Evolutionary conservation across 2,888 invertebrate genomes (phyloP).

Genomic region (Trisateles emortualis): DNA sequence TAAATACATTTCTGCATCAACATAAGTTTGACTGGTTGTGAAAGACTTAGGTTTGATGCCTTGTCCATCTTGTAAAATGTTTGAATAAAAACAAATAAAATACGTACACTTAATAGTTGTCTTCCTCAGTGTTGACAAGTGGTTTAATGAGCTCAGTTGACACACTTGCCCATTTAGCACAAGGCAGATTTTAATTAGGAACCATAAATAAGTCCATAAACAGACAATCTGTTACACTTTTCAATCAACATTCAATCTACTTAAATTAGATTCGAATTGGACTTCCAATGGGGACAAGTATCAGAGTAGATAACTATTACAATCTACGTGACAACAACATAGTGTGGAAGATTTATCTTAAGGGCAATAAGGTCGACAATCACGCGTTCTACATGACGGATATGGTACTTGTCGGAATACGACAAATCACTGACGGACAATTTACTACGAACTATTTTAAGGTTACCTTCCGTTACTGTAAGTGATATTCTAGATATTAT

Average conservation of each 20-base stretch:
- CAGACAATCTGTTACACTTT: conserved; percentile 5
- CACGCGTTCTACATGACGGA: conserved; percentile 13
- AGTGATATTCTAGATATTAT: conserved; percentile 11
- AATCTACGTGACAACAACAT: conserved; percentile 14
- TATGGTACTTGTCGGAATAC: conserved; percentile 26
- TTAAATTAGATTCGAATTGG: conserved; percentile 29
- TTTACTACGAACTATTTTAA: conserved; percentile 26
- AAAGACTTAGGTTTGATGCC: too few relatives aligned
- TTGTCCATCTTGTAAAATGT: not conserved
- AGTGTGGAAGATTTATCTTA: conserved; percentile 21
- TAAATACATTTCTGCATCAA: too few relatives aligned
- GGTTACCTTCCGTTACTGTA: conserved; percentile 28
- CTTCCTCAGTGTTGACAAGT: not conserved
- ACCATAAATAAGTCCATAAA: conserved; percentile 12
- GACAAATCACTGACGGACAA: conserved; percentile 17
- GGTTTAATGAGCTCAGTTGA: not conserved
- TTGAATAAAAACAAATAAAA: not conserved
- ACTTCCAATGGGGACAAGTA: conserved; percentile 18
- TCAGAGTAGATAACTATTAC: conserved; percentile 10
- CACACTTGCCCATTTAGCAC: conserved; percentile 1
- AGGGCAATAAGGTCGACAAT: conserved; percentile 37
- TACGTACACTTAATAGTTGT: not conserved
- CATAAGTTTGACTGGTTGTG: not conserved
- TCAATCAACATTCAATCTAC: conserved; percentile 18
- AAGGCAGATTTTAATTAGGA: conserved; percentile 14